Evolutionary conservation across 2,113 vertebrate genomes (phyloP), one percentile per base, ranked within the genome.

Genomic region (Scopus umbretta): DNA sequence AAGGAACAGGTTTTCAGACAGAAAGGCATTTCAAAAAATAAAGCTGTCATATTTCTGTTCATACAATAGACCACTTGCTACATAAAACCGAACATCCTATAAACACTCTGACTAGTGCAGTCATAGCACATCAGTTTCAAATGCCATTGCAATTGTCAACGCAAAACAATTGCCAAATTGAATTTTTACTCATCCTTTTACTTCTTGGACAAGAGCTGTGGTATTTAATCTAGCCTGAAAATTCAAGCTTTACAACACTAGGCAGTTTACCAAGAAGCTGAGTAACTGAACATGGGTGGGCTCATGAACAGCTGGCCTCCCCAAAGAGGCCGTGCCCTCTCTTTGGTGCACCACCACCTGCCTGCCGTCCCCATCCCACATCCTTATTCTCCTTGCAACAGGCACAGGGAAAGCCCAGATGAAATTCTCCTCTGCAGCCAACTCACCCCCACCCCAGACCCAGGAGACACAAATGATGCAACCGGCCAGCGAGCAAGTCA

Each of bases 391-490:
- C 88, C 73, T n/a, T 19, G 36, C 30, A 58, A 12, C 0, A 32
- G 14, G 74, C 62, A 71, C 7, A 36, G 42, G 79, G 40, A 90
- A 94, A 92, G 50, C 80, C 68, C 75, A 55, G 59, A 90, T 66
- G 18, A 42, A 71, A 67, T 47, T 32, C 58, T 18, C 47, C 18
- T 10, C 2, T 1, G 67, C 47, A 66, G 86, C 42, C 86, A 84
- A 38, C 63, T 91, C 42, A 42, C 42, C 42, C 42, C 42, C 42
- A 14, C 59, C 63, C 4, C 42, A 79, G 40, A 16, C 5, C n/a
- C 80, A 81, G 50, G 65, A 89, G 91, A 91, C 1, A 59, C 63
- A 87, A 88, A 71, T 92, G 93, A 96, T 71, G 94, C 91, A 94
- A 94, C 7, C 3, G 9, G 63, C n/a, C 86, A 88, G 72, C 0